phyloP scores from a whole-genome alignment of 2,113 vertebrate genomes.

The Cynoglossus semilaevis region DNA sequence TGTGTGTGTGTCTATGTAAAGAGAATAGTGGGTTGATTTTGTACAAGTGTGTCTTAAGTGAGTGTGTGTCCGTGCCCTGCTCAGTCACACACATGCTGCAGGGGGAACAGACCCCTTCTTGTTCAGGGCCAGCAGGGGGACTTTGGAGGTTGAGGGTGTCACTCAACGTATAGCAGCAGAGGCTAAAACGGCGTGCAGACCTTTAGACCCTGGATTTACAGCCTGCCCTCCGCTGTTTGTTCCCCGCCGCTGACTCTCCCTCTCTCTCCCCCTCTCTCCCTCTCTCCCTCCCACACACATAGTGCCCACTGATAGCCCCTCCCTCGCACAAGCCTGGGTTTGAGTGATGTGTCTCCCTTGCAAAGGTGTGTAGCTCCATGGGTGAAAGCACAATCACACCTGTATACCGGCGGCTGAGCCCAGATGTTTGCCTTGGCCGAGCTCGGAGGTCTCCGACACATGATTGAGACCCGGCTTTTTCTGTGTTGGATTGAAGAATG shows the following conservation, averaged over 20 bases:
- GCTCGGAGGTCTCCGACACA: constrained; percentile 1
- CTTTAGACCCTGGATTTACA: constrained; percentile 45
- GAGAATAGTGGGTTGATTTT: constrained; percentile 38
- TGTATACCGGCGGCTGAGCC: constrained; percentile 1
- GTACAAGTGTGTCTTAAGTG: constrained; percentile 24
- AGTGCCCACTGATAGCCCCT: background rate
- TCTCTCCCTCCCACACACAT: constrained; percentile 8
- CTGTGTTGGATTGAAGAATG: background rate
- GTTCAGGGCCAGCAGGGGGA: constrained; percentile 35
- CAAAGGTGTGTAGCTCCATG: constrained; percentile 1
- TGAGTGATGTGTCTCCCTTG: constrained; percentile 8
- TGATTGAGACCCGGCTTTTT: background rate
- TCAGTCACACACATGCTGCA: constrained; percentile 1
- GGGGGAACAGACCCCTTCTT: constrained; percentile 65
- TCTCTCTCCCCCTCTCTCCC: constrained; percentile 1
- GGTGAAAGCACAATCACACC: constrained; percentile 22
- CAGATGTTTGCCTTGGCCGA: constrained; percentile 7
- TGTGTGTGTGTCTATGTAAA: constrained; percentile 22
- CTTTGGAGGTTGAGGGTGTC: constrained; percentile 53
- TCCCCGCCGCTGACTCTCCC: constrained; percentile 1
- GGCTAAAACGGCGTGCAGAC: constrained; percentile 36
- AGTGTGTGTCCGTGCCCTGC: background rate
- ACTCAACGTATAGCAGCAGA: constrained; percentile 54
- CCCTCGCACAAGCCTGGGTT: constrained; percentile 6
- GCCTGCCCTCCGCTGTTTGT: constrained; percentile 3